Conservation (phyloP, 2,888 invertebrate genomes). For the Lottia scabra region DNA sequence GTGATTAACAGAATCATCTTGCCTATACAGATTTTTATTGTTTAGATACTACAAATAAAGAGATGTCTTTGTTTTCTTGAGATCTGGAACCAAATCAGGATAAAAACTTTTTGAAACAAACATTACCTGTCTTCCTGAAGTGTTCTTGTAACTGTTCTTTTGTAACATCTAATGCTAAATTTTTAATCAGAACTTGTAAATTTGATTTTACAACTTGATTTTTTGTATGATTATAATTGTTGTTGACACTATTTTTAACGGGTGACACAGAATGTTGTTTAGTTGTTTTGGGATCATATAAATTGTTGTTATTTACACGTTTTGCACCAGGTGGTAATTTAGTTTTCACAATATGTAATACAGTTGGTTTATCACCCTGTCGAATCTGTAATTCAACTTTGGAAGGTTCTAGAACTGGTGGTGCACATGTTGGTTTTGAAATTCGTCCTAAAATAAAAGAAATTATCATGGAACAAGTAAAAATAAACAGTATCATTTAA, state of each 20-base stretch:
- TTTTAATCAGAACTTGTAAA: slow-evolving; percentile 60
- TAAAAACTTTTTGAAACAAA: no score
- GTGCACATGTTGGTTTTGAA: no score
- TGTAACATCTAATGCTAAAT: slow-evolving; percentile 55
- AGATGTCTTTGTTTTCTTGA: no score
- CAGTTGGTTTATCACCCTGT: background rate
- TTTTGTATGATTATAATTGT: slow-evolving; percentile 24
- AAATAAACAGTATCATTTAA: no score
- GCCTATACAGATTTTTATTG: no score
- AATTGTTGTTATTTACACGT: background rate
- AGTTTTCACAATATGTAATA: background rate
- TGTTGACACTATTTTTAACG: slow-evolving; percentile 5
- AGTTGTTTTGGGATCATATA: slow-evolving; percentile 5
- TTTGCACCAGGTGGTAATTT: background rate
- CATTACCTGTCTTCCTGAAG: slow-evolving; percentile 57
- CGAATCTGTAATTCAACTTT: slow-evolving; percentile 1
- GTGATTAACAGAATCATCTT: no score
- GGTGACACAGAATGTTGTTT: background rate
- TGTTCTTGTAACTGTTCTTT: slow-evolving; percentile 60
- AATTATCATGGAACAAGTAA: no score
- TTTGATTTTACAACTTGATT: no score
- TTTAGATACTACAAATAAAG: no score
- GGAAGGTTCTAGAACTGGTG: background rate
- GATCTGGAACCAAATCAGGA: no score
- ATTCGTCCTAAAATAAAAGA: no score